These are phyloP conservation scores for Alligator sinensis DNA, from an alignment of 2,113 vertebrate genomes.

Conservation along the genomic window DNA sequence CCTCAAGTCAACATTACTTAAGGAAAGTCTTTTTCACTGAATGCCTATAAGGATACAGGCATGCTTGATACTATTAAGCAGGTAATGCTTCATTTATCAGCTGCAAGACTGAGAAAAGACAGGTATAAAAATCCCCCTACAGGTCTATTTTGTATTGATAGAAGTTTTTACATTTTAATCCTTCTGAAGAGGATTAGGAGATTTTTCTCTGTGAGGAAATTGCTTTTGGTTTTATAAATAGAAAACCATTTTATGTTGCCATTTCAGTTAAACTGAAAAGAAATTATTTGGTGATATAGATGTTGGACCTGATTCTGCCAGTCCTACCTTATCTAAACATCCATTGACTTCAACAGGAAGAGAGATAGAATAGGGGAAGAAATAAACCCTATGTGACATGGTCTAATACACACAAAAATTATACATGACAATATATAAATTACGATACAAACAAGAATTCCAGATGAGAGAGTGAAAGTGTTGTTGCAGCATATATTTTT, in stretches of 20 bases:
- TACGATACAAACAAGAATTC: background rate
- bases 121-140: conserved; percentile 50
- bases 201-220: conserved; percentile 44
- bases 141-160: conserved; percentile 2
- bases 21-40: conserved; percentile 14
- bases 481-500: background rate
- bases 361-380: background rate
- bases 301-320: background rate
- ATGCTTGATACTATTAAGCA: conserved; percentile 1
- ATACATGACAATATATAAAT: too few relatives aligned
- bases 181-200: conserved; percentile 31
- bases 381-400: background rate
- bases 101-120: conserved; percentile 17
- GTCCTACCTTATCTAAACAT: conserved; percentile 1
- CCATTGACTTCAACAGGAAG: background rate
- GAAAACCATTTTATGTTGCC: background rate
- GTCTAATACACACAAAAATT: background rate
- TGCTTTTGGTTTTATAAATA: conserved; percentile 52
- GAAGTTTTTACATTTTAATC: conserved; percentile 48
- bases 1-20: background rate
- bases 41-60: conserved; percentile 7
- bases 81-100: conserved; percentile 25
- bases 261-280: conserved; percentile 24
- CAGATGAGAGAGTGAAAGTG: background rate
- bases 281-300: conserved; percentile 32